Conservation (phyloP, 2,113 vertebrate species). For the Hippocampus guttulatus region DNA sequence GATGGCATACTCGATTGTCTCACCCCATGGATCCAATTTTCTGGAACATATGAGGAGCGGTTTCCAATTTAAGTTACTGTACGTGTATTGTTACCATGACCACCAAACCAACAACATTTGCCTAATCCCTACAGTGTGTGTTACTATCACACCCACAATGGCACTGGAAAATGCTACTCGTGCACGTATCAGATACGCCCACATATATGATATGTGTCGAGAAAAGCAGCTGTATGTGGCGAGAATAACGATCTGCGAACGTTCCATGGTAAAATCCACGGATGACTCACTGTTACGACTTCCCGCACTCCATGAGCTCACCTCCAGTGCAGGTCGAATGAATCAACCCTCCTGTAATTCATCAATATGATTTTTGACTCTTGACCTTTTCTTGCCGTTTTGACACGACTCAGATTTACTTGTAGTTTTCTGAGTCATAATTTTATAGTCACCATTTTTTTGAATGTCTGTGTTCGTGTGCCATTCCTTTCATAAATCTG, state of each 20-base stretch:
- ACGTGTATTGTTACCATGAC: background rate
- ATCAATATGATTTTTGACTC: constrained; percentile 17
- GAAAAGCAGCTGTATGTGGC: constrained; percentile 17
- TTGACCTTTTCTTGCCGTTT: constrained; percentile 17
- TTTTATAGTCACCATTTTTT: constrained; percentile 1
- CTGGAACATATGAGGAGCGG: background rate
- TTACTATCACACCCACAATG: background rate
- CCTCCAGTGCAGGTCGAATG: constrained; percentile 30
- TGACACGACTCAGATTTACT: constrained; percentile 35
- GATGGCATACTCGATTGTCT: too few species aligned
- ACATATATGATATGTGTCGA: background rate
- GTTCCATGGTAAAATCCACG: constrained; percentile 17
- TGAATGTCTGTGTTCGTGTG: background rate
- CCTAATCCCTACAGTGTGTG: too few species aligned
- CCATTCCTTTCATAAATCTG: background rate
- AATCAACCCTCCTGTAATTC: constrained; percentile 19
- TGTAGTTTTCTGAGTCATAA: constrained; percentile 31
- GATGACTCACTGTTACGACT: constrained; percentile 31
- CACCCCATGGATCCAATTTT: background rate
- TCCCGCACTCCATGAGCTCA: constrained; percentile 34
- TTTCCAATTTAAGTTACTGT: background rate
- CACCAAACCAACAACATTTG: background rate
- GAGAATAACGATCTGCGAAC: background rate
- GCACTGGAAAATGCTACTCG: background rate
- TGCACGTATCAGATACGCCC: background rate